Evolutionary conservation across 2,113 vertebrate species (phyloP), one percentile per base, ranked within the genome.

Genomic region (Herpetotheres cachinnans): DNA sequence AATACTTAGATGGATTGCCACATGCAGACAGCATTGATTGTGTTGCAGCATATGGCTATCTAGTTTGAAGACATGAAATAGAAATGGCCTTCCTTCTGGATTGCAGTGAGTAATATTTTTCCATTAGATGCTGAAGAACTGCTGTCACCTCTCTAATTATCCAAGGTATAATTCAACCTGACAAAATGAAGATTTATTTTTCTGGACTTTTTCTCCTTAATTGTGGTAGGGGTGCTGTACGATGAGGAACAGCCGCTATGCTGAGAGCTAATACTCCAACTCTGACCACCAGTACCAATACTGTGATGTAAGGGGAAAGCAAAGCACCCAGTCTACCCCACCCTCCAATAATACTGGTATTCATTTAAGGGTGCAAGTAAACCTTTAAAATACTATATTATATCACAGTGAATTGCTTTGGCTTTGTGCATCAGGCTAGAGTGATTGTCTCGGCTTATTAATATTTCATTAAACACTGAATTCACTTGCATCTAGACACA

Each of bases 81-180:
- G 26, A 70, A 90, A 72, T 9, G 14, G 6, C 18, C n/a, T 87
- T 70, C 21, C 36, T 85, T 90, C 40, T 85, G 66, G 16, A 13
- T 30, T 89, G 42, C 47, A 84, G 12, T 78, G 34, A 77, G 21
- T 21, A 26, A 44, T 72, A 67, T 69, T 70, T 80, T 95, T 82
- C 30, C 46, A 74, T 42, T 67, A 67, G 34, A 74, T 10, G 34
- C n/a, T 76, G 69, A 96, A 85, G 71, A 89, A 73, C n/a, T 56
- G 4, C 22, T 38, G 19, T 25, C 62, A 66, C 6, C 4, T 83
- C 66, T n/a, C 67, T 65, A 93, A 90, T 85, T 95, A 70, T 36
- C 62, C 69, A 82, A 84, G 73, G 42, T 74, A 82, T 90, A 86
- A 93, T 67, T 89, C 24, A 73, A 61, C n/a, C 16, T 87, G 44